Evolutionary conservation across 2,113 vertebrate species (phyloP).

Genomic region (Myxocyprinus asiaticus): DNA sequence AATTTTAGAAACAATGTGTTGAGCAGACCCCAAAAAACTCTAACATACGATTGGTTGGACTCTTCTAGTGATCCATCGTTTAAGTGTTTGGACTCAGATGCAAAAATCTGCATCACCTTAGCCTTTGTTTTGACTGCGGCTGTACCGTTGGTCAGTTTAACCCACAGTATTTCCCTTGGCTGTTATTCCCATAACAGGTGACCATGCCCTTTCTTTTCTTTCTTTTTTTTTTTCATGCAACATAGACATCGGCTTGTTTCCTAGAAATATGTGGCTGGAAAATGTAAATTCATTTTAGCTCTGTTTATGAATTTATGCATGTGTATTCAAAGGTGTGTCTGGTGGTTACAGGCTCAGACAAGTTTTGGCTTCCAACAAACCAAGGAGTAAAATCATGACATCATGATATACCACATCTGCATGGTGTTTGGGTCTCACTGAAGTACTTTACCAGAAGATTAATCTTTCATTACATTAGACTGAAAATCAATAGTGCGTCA

Average conservation of each 20-base stretch:
- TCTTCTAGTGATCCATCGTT: background rate
- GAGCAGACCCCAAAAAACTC: constrained; percentile 22
- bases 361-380: constrained; percentile 26
- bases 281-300: constrained; percentile 33
- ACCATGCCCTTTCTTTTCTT: constrained; percentile 26
- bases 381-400: constrained; percentile 46
- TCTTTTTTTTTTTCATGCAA: no score
- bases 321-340: constrained; percentile 1
- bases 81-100: constrained; percentile 10
- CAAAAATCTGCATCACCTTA: constrained; percentile 31
- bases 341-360: constrained; percentile 15
- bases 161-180: constrained; percentile 39
- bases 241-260: constrained; percentile 39
- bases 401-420: constrained; percentile 40
- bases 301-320: constrained; percentile 46
- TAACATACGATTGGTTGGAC: constrained; percentile 1
- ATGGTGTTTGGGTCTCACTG: constrained; percentile 12
- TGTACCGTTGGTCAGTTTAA: constrained; percentile 29
- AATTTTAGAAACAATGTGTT: background rate
- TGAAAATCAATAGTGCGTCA: constrained; percentile 34
- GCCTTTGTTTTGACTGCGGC: constrained; percentile 32
- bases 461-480: constrained; percentile 1
- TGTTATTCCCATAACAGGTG: constrained; percentile 21
- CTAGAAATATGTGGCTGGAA: constrained; percentile 36
- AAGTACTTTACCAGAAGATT: constrained; percentile 27